Conservation (phyloP, 2,113 vertebrate genomes). For the Bos indicus region DNA sequence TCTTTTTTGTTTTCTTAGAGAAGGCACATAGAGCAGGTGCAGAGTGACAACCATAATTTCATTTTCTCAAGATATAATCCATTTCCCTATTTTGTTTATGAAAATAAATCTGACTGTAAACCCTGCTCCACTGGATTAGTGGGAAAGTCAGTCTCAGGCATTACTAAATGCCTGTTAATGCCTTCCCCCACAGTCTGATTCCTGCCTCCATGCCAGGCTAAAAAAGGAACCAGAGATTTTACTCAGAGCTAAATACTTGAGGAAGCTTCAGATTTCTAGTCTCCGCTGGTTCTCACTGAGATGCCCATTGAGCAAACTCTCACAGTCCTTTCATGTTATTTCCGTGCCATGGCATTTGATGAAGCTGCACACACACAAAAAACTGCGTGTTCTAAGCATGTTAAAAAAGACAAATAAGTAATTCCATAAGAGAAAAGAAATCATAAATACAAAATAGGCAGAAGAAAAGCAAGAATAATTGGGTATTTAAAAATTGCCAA, state of each 20-base stretch:
- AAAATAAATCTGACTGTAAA: background rate
- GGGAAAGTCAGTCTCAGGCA: background rate
- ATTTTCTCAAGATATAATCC: background rate
- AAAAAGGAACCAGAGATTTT: background rate
- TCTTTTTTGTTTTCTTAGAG: background rate
- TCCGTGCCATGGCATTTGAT: background rate
- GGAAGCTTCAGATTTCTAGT: background rate
- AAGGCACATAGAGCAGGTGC: background rate
- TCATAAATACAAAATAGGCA: background rate
- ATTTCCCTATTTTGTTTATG: background rate
- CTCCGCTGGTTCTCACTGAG: background rate
- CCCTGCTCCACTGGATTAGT: background rate
- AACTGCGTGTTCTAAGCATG: background rate
- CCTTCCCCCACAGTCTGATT: background rate
- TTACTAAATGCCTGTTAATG: background rate
- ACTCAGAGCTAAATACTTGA: background rate
- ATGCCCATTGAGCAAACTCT: background rate
- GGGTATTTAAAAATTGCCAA: background rate
- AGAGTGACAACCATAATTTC: background rate
- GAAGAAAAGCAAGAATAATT: background rate
- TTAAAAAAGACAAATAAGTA: background rate
- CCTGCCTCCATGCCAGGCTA: background rate
- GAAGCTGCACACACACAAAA: background rate
- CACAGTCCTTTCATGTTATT: background rate
- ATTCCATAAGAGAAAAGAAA: background rate